Conservation (phyloP, 2,113 vertebrate genomes). For the Eleginops maclovinus region DNA sequence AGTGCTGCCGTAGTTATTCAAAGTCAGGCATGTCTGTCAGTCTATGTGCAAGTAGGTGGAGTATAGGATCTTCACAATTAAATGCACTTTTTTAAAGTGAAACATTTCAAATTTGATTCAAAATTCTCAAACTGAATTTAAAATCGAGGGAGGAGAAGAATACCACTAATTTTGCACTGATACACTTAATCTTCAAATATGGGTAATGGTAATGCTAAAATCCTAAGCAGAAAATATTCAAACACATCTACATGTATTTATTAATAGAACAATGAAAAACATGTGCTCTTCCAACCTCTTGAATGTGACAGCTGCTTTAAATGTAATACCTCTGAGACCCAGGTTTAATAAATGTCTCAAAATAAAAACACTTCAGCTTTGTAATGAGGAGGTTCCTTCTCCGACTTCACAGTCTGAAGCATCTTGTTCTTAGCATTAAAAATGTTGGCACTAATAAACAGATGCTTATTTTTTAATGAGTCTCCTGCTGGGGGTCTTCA, state of each 20-base stretch:
- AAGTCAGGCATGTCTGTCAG: not conserved
- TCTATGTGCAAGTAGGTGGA: not conserved
- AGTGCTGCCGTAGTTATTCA: not conserved
- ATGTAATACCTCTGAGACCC: no score
- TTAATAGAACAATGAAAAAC: no score
- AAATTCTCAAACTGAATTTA: no score
- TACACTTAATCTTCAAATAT: no score
- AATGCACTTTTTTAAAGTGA: not conserved
- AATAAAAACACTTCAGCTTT: not conserved
- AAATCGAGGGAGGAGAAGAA: no score
- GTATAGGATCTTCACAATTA: no score
- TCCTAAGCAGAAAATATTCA: not conserved
- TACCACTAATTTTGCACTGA: no score
- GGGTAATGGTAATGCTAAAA: not conserved
- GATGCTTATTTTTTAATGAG: conserved; percentile 48
- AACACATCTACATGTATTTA: no score
- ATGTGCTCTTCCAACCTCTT: no score
- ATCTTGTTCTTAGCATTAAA: no score
- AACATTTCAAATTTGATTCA: no score
- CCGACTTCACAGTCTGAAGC: not conserved
- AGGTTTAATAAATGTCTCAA: not conserved
- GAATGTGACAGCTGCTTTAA: no score
- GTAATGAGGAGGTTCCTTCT: not conserved
- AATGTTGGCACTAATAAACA: conserved; percentile 27
- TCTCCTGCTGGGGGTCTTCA: not conserved